Conservation (phyloP, 2,888 invertebrate genomes). For the Meta bourneti region DNA sequence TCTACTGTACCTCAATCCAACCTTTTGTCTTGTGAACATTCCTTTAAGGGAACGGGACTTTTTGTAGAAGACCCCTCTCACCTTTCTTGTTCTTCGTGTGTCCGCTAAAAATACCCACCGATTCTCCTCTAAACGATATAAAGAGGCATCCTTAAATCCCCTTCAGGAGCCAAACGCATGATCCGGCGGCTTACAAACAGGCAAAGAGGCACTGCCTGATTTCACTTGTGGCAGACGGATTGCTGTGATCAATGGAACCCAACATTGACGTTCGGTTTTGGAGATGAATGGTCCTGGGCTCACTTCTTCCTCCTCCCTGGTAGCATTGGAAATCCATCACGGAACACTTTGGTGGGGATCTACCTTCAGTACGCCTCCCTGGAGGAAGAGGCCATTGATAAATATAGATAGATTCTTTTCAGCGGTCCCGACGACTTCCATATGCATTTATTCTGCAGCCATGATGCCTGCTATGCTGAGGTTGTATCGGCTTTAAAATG, state of each 20-base stretch:
- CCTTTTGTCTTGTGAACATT: too few species aligned
- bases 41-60: too few species aligned
- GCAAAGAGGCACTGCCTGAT: slow-evolving; percentile 16
- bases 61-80: too few species aligned
- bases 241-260: slow-evolving; percentile 51
- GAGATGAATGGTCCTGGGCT: slow-evolving; percentile 26
- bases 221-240: slow-evolving; percentile 58
- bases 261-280: slow-evolving; percentile 53
- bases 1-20: too few species aligned
- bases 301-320: not conserved
- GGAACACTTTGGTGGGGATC: slow-evolving; percentile 52
- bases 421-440: slow-evolving; percentile 39
- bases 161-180: too few species aligned
- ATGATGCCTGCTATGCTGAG: slow-evolving; percentile 11
- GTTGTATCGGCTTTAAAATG: slow-evolving; percentile 46
- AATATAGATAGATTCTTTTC: slow-evolving; percentile 70
- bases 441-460: slow-evolving; percentile 65
- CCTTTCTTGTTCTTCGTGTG: not conserved
- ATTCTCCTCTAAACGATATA: not conserved
- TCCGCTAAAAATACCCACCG: not conserved
- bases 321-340: slow-evolving; percentile 73
- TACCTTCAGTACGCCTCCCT: slow-evolving; percentile 43
- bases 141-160: not conserved
- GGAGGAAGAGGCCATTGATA: slow-evolving; percentile 43
- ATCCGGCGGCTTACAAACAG: slow-evolving; percentile 17